Percentiles rank a stretch among this genome's conserved stretches.
Conservation (phyloP, 2,113 vertebrate genomes). For the Podiceps cristatus region DNA sequence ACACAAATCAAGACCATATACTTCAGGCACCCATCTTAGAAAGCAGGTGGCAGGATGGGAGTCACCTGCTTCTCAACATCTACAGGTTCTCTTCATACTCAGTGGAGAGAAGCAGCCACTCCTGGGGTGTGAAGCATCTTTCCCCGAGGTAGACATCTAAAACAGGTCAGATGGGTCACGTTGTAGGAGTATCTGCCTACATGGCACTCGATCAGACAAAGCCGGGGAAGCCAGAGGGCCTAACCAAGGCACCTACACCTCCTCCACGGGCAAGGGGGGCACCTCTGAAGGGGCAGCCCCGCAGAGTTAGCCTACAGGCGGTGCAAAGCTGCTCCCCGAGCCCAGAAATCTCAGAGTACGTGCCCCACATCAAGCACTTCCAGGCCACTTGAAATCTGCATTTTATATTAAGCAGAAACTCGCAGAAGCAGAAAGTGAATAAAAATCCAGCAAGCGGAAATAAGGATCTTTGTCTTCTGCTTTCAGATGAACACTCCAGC, state of each 20-base stretch:
- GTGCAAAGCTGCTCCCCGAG: rapidly evolving
- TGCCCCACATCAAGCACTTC: neutral
- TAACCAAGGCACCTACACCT: neutral
- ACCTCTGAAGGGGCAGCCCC: neutral
- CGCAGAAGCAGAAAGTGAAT: neutral
- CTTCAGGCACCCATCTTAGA: neutral
- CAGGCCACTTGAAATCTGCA: neutral
- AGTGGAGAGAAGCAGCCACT: neutral
- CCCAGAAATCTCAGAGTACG: neutral
- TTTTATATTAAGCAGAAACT: neutral
- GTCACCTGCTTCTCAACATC: neutral
- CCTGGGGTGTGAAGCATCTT: neutral
- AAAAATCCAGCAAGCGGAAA: neutral
- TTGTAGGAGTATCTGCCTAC: neutral
- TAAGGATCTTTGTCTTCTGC: neutral
- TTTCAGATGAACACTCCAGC: neutral
- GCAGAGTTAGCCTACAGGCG: neutral
- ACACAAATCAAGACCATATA: neutral
- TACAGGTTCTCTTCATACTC: neutral
- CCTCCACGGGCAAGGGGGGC: neutral
- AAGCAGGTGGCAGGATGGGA: neutral
- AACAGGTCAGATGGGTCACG: neutral
- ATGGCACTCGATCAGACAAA: neutral
- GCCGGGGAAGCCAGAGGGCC: neutral
- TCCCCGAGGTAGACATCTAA: neutral